These are phyloP conservation scores for Otocyon megalotis DNA, from an alignment of 2,113 vertebrate species.

Conservation along the genomic window DNA sequence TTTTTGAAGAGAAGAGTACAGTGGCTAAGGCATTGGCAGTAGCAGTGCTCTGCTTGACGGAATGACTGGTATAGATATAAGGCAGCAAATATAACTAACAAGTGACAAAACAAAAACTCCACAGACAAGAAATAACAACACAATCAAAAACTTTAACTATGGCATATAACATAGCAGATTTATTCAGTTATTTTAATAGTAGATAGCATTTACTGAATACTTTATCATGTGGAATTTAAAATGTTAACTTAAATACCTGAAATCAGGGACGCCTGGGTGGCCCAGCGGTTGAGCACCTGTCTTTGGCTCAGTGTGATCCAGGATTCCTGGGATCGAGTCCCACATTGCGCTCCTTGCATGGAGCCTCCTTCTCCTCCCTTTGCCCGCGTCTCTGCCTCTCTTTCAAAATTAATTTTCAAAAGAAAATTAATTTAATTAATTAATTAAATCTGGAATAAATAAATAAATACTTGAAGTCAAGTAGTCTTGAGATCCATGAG, in stretches of 20 bases:
- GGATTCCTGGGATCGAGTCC: too few relatives aligned
- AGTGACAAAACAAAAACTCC: neutral
- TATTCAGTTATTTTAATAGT: neutral
- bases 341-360: too few relatives aligned
- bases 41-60: neutral
- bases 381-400: too few relatives aligned
- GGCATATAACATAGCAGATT: neutral
- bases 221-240: neutral
- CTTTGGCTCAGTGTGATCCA: too few relatives aligned
- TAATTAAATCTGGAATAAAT: too few relatives aligned
- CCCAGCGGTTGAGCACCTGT: too few relatives aligned
- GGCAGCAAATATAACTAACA: neutral
- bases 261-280: neutral
- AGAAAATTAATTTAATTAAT: too few relatives aligned
- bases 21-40: neutral
- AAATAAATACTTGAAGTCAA: neutral
- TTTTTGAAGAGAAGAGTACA: neutral
- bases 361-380: too few relatives aligned
- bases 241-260: neutral
- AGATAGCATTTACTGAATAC: neutral
- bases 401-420: too few relatives aligned
- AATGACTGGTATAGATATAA: neutral
- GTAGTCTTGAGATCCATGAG: neutral
- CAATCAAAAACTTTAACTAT: neutral
- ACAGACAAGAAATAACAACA: neutral